Percentiles rank a stretch among this genome's conserved stretches.
Conservation (phyloP, 1,140 invertebrate genomes). For the Drosophila lacertosa region DNA sequence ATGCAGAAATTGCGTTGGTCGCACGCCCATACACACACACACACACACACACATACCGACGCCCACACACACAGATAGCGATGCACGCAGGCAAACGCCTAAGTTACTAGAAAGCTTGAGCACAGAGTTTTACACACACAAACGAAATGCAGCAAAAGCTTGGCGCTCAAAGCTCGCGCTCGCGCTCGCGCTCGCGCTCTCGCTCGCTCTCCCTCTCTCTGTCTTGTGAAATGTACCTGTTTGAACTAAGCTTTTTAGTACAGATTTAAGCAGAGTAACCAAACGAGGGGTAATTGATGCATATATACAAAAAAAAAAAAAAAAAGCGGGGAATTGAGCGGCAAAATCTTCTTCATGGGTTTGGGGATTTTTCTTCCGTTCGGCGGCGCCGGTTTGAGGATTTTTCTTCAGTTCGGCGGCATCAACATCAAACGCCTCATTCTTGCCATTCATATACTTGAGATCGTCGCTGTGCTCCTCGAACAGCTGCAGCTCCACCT, state of each 20-base stretch:
- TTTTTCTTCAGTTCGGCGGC: constrained; percentile 42
- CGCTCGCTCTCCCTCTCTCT: not conserved
- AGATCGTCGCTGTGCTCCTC: constrained; percentile 93
- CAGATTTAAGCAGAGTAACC: not conserved
- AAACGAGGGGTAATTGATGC: too few species aligned
- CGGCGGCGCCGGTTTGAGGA: not conserved
- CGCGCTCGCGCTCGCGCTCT: too few species aligned
- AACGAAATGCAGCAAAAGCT: not conserved
- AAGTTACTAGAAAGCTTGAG: not conserved
- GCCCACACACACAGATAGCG: too few species aligned
- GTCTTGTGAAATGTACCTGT: not conserved
- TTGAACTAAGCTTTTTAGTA: too few species aligned
- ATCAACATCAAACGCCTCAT: constrained; percentile 80
- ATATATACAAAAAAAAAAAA: too few species aligned
- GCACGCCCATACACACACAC: not conserved
- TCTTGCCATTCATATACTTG: constrained; percentile 93
- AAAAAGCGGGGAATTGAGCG: too few species aligned
- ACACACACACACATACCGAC: too few species aligned
- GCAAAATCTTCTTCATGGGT: too few species aligned
- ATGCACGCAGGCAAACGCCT: too few species aligned
- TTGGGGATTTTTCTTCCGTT: too few species aligned
- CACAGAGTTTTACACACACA: not conserved
- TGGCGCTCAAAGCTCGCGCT: not conserved
- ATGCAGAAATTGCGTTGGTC: not conserved
- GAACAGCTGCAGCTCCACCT: constrained; percentile 94